phyloP scores from a whole-genome alignment of 2,888 invertebrate species.

The Terebella lapidaria region DNA sequence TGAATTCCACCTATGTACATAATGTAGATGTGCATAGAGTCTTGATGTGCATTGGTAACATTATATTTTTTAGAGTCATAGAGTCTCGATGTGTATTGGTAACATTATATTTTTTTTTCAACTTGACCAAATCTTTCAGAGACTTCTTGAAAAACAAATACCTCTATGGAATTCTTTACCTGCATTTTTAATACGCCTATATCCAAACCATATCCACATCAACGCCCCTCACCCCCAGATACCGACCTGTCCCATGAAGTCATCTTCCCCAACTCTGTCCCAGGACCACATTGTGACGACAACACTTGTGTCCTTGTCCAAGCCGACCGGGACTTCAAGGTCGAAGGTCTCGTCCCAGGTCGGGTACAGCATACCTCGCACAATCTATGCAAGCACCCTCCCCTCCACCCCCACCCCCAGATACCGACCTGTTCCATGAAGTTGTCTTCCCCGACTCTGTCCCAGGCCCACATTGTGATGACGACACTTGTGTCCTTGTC shows the following conservation, averaged over 20 bases:
- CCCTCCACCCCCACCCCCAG: not conserved
- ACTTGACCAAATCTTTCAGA: no score
- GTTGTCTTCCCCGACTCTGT: conserved; percentile 31
- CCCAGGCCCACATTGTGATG: conserved; percentile 32
- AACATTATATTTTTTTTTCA: no score
- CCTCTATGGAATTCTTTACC: no score
- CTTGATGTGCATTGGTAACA: no score
- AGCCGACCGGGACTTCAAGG: conserved; percentile 23
- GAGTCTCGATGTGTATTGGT: no score
- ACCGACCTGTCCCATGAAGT: conserved; percentile 38
- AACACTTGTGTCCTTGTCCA: conserved; percentile 7
- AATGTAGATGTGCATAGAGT: no score
- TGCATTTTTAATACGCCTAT: no score
- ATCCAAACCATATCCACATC: no score
- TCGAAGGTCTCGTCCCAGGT: conserved; percentile 32
- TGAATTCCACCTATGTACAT: conserved; percentile 18
- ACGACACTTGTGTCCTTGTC: conserved; percentile 10
- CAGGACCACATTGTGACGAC: conserved; percentile 31
- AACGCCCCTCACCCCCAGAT: not conserved
- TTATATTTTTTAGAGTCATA: no score
- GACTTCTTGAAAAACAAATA: no score
- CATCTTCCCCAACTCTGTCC: conserved; percentile 31
- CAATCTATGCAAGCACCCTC: no score
- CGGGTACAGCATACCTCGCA: conserved; percentile 31
- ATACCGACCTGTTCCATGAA: conserved; percentile 38